phyloP scores from a whole-genome alignment of 2,113 vertebrate species.

The Xiphorhynchus elegans region DNA sequence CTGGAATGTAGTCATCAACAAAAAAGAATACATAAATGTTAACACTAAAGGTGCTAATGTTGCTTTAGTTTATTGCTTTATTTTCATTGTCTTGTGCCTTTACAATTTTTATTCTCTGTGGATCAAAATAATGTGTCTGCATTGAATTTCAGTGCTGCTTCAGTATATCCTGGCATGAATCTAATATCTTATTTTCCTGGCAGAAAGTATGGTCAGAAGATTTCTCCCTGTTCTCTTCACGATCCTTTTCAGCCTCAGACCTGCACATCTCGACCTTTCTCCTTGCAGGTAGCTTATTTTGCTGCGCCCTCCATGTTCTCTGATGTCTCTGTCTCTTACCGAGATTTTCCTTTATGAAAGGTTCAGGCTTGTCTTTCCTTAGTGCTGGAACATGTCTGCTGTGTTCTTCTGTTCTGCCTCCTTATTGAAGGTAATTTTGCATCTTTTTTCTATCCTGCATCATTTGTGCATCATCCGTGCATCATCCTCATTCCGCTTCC shows the following conservation, averaged over 20 bases:
- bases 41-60: neutral
- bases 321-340: neutral
- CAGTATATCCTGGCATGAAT: neutral
- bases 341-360: neutral
- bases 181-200: neutral
- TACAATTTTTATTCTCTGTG: neutral
- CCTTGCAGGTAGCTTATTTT: neutral
- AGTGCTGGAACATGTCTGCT: neutral
- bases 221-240: neutral
- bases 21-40: neutral
- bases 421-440: neutral
- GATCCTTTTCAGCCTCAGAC: neutral
- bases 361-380: neutral
- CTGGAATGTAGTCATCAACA: neutral
- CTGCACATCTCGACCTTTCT: neutral
- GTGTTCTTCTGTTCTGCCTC: neutral
- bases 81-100: neutral
- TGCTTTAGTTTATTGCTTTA: neutral
- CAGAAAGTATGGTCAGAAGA: neutral
- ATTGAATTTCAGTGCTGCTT: neutral
- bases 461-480: neutral
- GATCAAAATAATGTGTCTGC: neutral
- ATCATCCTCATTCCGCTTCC: neutral
- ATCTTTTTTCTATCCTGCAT: neutral
- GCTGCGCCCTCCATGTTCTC: neutral